Conservation (phyloP, 2,888 invertebrate genomes). For the Formica aserva region DNA sequence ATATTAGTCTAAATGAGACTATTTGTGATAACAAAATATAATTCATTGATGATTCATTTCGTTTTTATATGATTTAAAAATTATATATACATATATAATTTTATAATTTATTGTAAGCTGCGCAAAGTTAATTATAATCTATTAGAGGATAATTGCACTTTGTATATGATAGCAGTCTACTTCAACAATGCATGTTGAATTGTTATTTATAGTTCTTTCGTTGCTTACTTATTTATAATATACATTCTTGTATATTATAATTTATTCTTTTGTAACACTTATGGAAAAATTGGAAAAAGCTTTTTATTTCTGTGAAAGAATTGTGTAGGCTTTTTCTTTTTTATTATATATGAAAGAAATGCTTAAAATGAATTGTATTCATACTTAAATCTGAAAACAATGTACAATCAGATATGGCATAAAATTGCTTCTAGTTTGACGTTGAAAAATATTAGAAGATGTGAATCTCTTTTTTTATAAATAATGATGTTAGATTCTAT, state of each 20-base stretch:
- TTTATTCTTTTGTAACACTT: not conserved
- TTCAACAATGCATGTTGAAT: not conserved
- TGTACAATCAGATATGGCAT: not conserved
- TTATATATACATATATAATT: not conserved
- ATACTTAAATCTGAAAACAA: not conserved
- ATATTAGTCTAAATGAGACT: not conserved
- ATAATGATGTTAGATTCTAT: not conserved
- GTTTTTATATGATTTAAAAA: not conserved
- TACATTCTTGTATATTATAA: not conserved
- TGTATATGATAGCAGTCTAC: not conserved
- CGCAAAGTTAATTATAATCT: not conserved
- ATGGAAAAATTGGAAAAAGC: not conserved
- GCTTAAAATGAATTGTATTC: not conserved
- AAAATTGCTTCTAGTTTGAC: not conserved
- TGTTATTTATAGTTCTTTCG: not conserved
- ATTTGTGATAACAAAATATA: not conserved
- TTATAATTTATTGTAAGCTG: not conserved
- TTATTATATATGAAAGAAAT: slow-evolving; percentile 1
- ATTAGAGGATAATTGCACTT: not conserved
- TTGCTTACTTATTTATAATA: not conserved
- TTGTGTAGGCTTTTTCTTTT: not conserved
- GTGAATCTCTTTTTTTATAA: not conserved
- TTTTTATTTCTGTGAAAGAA: not conserved
- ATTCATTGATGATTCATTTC: not conserved
- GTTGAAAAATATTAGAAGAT: not conserved